Percentiles rank a stretch among this genome's conserved stretches.
These are phyloP conservation scores for Hemiscyllium ocellatum DNA, from an alignment of 2,113 vertebrate species.

Conservation along the genomic window DNA sequence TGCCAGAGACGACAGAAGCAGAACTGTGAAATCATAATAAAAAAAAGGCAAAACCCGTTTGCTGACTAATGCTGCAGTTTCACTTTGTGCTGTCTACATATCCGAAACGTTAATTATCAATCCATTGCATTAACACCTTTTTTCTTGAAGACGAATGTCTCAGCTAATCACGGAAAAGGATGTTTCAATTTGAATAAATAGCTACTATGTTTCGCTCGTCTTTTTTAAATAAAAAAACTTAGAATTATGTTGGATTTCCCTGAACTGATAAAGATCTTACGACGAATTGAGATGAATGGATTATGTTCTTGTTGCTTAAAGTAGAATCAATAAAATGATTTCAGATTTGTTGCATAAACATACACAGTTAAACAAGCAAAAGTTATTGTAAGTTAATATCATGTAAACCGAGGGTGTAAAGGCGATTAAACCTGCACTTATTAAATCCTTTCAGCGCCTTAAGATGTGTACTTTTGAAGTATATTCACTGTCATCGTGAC, in stretches of 20 bases:
- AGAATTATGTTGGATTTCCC: neutral
- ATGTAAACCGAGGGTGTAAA: neutral
- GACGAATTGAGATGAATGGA: neutral
- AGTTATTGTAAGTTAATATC: neutral
- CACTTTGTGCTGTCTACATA: slow-evolving; percentile 2
- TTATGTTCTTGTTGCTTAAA: neutral
- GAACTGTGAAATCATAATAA: slow-evolving; percentile 11
- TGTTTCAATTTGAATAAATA: neutral
- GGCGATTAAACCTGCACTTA: neutral
- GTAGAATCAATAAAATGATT: neutral
- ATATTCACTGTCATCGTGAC: neutral
- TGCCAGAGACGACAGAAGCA: slow-evolving; percentile 5
- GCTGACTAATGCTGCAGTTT: slow-evolving; percentile 14
- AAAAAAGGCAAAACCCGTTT: neutral
- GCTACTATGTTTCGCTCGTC: neutral
- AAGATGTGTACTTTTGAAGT: neutral
- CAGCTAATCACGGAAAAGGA: neutral
- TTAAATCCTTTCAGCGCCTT: neutral
- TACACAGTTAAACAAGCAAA: too few species aligned
- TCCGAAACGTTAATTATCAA: neutral
- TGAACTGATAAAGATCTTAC: neutral
- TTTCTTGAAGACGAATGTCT: neutral
- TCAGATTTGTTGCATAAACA: neutral
- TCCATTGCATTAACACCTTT: neutral
- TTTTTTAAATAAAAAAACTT: neutral